These are phyloP conservation scores for Subanguina moxae DNA, from an alignment of 1,140 invertebrate genomes.

Conservation along the genomic window DNA sequence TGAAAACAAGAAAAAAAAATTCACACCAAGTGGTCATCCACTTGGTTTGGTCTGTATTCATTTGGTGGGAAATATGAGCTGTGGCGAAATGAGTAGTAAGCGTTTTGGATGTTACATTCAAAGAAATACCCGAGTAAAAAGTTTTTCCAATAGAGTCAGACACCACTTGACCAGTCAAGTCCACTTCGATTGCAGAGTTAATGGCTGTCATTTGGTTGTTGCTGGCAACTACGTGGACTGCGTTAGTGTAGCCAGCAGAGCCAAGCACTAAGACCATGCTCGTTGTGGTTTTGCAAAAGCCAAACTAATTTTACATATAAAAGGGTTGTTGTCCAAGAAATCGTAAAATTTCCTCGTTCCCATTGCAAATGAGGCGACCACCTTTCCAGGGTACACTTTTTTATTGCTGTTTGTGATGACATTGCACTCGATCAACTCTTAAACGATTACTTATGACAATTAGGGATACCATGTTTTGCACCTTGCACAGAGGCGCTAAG, in stretches of 20 bases:
- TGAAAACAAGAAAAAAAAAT: no score
- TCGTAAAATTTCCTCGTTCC: conserved; percentile 81
- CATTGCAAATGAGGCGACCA: conserved; percentile 80
- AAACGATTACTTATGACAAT: conserved; percentile 52
- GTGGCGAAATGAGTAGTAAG: no score
- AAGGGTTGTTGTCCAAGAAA: conserved; percentile 78
- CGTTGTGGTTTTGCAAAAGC: neutral
- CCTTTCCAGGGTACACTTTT: conserved; percentile 72
- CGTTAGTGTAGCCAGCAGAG: neutral
- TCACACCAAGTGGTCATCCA: no score
- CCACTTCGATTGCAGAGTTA: conserved; percentile 82
- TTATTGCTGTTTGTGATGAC: conserved; percentile 65
- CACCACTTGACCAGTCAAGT: conserved; percentile 86
- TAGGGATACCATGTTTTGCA: no score
- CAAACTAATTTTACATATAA: conserved; percentile 36
- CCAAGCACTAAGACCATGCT: neutral
- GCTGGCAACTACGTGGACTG: neutral
- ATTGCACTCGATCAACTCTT: conserved; percentile 17
- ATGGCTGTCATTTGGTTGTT: conserved; percentile 80
- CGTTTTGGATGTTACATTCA: no score
- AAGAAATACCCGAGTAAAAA: conserved; percentile 76
- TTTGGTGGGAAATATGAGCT: no score
- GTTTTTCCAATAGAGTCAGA: conserved; percentile 85
- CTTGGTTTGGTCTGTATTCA: no score
- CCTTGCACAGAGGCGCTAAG: conserved; percentile 5